Evolutionary conservation across 2,888 invertebrate species (phyloP).

Genomic region (Fissipunctia ypsillon): DNA sequence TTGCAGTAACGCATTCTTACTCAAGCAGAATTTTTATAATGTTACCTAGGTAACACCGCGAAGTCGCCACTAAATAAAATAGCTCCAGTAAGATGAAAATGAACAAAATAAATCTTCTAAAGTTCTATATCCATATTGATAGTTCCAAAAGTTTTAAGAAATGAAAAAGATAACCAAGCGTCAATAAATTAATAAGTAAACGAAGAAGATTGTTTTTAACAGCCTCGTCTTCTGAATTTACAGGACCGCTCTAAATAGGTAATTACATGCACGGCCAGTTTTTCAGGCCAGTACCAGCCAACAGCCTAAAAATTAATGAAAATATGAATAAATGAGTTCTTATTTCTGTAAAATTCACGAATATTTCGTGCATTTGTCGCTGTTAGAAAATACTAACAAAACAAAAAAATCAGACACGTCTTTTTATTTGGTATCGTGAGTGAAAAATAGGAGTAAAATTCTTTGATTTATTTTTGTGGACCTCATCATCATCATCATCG

Average conservation of each 20-base stretch:
- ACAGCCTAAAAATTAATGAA: conserved; percentile 47
- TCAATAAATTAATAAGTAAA: conserved; percentile 43
- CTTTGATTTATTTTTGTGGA: neutral
- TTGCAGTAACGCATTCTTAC: neutral
- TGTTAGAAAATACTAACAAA: neutral
- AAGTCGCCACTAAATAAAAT: neutral
- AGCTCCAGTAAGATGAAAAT: neutral
- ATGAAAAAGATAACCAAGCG: conserved; percentile 28
- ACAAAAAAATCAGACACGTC: neutral
- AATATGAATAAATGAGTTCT: conserved; percentile 50
- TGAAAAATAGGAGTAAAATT: neutral
- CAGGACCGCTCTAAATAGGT: conserved; percentile 44
- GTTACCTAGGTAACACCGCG: neutral
- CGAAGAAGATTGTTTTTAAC: conserved; percentile 40
- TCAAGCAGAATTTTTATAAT: neutral
- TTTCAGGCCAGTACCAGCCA: conserved; percentile 38
- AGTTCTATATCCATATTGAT: neutral
- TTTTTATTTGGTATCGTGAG: neutral
- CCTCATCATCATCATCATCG: neutral
- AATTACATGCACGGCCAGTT: conserved; percentile 59
- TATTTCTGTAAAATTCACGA: conserved; percentile 32
- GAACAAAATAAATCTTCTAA: neutral
- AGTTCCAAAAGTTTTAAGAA: conserved; percentile 1
- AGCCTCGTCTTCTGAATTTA: conserved; percentile 52
- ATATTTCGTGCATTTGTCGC: neutral